Conservation (phyloP, 2,888 invertebrate species). For the Cylloceria caligata region DNA sequence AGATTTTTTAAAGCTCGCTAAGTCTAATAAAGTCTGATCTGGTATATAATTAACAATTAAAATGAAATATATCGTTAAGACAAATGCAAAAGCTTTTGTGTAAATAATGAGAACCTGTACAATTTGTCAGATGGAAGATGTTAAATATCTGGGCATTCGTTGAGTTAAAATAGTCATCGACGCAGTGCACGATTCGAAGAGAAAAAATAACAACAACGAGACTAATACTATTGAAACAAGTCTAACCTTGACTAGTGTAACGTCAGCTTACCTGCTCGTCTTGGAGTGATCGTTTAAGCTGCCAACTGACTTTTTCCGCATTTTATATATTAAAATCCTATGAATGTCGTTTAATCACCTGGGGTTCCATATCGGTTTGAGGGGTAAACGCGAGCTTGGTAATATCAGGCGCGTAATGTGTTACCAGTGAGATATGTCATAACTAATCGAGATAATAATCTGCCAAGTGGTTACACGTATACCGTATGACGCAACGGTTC, state of each 20-base stretch:
- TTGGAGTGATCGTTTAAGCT: conserved; percentile 73
- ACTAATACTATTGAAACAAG: background rate
- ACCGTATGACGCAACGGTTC: conserved; percentile 5
- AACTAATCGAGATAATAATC: conserved; percentile 11
- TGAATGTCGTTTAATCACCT: conserved; percentile 37
- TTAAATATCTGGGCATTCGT: background rate
- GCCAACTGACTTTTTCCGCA: conserved; percentile 78
- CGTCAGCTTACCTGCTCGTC: conserved; percentile 73
- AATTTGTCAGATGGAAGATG: background rate
- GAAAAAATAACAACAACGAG: background rate
- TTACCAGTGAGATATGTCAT: conserved; percentile 26
- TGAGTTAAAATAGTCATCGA: too few relatives aligned
- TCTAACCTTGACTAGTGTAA: conserved; percentile 38
- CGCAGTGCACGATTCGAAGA: too few relatives aligned
- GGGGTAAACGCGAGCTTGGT: background rate
- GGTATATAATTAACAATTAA: too few relatives aligned
- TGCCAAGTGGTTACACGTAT: conserved; percentile 7
- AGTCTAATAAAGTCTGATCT: background rate
- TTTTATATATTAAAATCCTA: conserved; percentile 64
- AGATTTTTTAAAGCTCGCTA: background rate
- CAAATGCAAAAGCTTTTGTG: background rate
- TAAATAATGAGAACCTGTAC: background rate
- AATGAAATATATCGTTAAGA: background rate
- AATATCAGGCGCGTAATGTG: conserved; percentile 18
- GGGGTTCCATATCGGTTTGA: conserved; percentile 44